Percentiles rank a stretch among this genome's conserved stretches.
phyloP scores from a whole-genome alignment of 2,797 vertebrate species.

The Balearica regulorum region DNA sequence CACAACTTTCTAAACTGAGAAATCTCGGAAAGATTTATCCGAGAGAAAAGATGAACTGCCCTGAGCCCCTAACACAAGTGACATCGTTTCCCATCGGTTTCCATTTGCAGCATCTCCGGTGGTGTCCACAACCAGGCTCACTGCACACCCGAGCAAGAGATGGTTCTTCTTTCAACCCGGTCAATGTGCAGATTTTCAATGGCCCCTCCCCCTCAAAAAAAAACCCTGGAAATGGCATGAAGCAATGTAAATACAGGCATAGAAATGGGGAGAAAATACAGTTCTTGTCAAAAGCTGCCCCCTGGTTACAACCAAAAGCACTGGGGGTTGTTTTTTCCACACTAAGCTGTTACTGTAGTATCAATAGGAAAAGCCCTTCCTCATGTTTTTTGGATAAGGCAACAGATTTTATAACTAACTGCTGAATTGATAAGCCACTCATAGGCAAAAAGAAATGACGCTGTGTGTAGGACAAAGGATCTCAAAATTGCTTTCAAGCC shows the following conservation, averaged over 20 bases:
- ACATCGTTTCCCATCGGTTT: fast-evolving
- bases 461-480: no score
- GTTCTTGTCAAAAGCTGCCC: not conserved
- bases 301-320: not conserved
- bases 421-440: not conserved
- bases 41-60: not conserved
- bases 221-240: not conserved
- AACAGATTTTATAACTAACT: not conserved
- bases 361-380: not conserved
- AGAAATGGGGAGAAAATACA: not conserved
- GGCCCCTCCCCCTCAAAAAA: not conserved
- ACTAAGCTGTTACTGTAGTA: not conserved
- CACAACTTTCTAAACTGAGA: not conserved
- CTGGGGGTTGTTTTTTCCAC: no score
- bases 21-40: not conserved
- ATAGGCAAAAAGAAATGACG: not conserved
- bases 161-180: no score
- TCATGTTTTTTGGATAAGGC: not conserved
- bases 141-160: not conserved
- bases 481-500: not conserved
- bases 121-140: no score
- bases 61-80: not conserved
- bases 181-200: not conserved
- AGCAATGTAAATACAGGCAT: not conserved
- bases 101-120: fast-evolving